Evolutionary conservation across 2,113 vertebrate species (phyloP), one percentile per base, ranked within the genome.

Genomic region (Silurus asotus): DNA sequence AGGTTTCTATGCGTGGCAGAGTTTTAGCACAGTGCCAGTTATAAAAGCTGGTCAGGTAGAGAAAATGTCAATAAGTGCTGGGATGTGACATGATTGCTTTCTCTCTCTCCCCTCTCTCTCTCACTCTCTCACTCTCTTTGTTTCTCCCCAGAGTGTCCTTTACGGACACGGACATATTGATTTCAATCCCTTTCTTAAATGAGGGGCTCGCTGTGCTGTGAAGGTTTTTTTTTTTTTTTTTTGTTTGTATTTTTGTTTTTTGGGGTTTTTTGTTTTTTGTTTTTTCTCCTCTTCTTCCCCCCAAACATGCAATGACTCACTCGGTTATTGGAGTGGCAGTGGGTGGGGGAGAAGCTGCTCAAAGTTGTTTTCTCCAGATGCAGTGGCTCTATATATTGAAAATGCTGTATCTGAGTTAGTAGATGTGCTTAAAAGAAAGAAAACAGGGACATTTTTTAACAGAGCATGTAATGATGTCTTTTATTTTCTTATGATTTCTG

Each of bases 11-110:
- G 58, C 53, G 58, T 37, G 45, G 75, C 53, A 81, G 82, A 58
- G 59, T 17, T 2, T 19, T 15, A 64, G 61, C 45, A 64, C 61
- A 13, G 25, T 56, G 25, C 49, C 53, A 28, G 10, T 84, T 59
- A 15, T 78, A 74, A 74, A 86, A 64, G 74, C 75, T 13, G 14
- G 51, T 80, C 28, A 80, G 37, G 28, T 84, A 28, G 5, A 76
- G 65, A 69, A 81, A 88, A 86, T 37, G 84, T 86, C 84, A 67
- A 48, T 48, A 75, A 11, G 80, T 37, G 23, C 62, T 53, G 37
- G 62, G 56, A 53, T 37, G 23, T 23, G 0, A 2, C 69, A 0
- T 28, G 2, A 13, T 17, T 17, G 10, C 67, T 1, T 45, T 9
- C 13, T 9, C 37, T 19, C 37, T 70, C 7, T 70, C 15, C 59